A percentile compares a stretch with the other conserved stretches of the same genome.
These are phyloP conservation scores for Apolygus lucorum DNA, from an alignment of 1,140 invertebrate genomes.

Conservation along the genomic window DNA sequence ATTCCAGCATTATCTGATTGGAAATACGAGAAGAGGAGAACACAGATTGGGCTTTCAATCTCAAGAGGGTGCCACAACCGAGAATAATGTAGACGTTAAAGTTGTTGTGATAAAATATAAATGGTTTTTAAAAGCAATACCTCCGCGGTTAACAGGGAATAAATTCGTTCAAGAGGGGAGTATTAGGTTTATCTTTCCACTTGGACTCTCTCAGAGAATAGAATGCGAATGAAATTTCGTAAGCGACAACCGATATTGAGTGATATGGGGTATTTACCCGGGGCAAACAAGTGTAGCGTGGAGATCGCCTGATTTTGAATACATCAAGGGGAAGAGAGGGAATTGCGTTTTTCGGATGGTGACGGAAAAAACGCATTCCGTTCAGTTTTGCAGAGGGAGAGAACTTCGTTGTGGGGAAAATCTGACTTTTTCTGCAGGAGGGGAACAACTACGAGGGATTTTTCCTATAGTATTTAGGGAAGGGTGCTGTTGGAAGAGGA, in stretches of 20 bases:
- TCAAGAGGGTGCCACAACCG: too few relatives aligned
- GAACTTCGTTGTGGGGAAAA: background rate
- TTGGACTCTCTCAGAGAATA: constrained; percentile 1
- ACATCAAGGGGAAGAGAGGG: constrained; percentile 9
- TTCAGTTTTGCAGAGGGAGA: background rate
- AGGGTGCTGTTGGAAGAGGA: too few relatives aligned
- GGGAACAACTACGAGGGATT: background rate
- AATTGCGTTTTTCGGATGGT: constrained; percentile 8
- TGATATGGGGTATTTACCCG: constrained; percentile 11
- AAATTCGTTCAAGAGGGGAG: background rate
- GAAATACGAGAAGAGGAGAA: too few relatives aligned
- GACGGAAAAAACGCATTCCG: background rate
- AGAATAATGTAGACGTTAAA: background rate
- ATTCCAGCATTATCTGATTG: too few relatives aligned
- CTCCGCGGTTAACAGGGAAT: constrained; percentile 1
- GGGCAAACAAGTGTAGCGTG: constrained; percentile 10
- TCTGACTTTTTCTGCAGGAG: too few relatives aligned
- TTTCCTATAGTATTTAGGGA: too few relatives aligned
- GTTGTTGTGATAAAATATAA: background rate
- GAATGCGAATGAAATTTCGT: constrained; percentile 16
- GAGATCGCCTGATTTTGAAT: constrained; percentile 14
- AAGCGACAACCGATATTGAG: constrained; percentile 15
- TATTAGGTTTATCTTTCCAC: constrained; percentile 6
- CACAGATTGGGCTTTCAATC: too few relatives aligned
- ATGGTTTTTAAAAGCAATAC: background rate